Base-by-base conservation (phyloP, 1,140 invertebrate species). In the Mactra quadrangularis region DNA sequence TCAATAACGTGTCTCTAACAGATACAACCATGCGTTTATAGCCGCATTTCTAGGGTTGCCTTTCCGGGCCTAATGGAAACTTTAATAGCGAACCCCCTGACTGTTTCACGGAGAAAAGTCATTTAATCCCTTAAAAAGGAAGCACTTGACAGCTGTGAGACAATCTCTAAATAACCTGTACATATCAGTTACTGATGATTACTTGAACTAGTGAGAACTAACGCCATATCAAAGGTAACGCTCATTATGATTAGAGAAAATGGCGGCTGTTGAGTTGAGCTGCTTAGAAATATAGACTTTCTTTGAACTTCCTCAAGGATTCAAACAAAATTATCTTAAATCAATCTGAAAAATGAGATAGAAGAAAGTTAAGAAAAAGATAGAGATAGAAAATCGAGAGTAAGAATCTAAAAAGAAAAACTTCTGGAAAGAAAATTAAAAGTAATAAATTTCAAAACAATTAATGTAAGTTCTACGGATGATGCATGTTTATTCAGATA, bases 21-120 rank as follows among this genome's bases (percentile, higher is more conserved):
- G 64, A 68, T 68, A 68, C 25, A n/a, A 31, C 1, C 77, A 52
- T 31, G 55, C 77, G 31, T 81, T 81, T 81, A 81, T 81, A 68
- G 53, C 53, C 45, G 31, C 77, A 70, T 59, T 68, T 68, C 64
- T 64, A 79, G 60, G 77, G 64, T 47, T 70, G 59, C 77, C 71
- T 71, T 81, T 81, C 77, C 77, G 77, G 77, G 77, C 77, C 53
- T 81, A 81, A 81, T 81, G 77, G 77, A 81, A 70, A 68, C 66
- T 81, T 50, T 81, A 81, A 81, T 50, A 81, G 66, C 66, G 38
- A 68, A 66, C 66, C 38, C 77, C 47, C 41, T 35, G 31, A 35
- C 22, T 45, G 27, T 29, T 71, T 81, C 66, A 31, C 35, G 52
- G 45, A 60, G 47, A 47, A 55, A 50, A 59, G 77, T 53, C 77